These are phyloP conservation scores for Cerastoderma edule DNA, from an alignment of 2,888 invertebrate genomes.

Conservation along the genomic window DNA sequence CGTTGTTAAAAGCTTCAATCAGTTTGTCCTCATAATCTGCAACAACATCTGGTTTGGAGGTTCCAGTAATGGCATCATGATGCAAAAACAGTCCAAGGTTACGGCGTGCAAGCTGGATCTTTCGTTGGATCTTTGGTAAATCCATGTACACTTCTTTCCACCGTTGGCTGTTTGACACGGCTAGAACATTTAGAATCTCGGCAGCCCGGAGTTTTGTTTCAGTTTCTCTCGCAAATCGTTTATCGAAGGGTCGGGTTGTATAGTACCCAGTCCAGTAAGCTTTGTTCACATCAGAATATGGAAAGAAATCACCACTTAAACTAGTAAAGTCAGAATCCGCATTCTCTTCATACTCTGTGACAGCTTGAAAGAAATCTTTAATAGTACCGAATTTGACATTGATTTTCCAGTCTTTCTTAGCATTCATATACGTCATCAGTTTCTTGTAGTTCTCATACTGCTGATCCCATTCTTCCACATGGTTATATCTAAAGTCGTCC, in stretches of 20 bases:
- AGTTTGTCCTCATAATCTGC: slow-evolving; percentile 89
- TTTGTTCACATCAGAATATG: slow-evolving; percentile 93
- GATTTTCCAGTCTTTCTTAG: slow-evolving; percentile 87
- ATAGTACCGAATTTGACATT: slow-evolving; percentile 90
- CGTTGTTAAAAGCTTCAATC: slow-evolving; percentile 64
- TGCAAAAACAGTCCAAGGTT: slow-evolving; percentile 97
- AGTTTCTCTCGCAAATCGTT: slow-evolving; percentile 87
- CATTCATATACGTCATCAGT: slow-evolving; percentile 94
- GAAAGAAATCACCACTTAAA: slow-evolving; percentile 97
- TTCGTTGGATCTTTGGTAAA: slow-evolving; percentile 58
- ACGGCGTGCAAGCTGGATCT: slow-evolving; percentile 87
- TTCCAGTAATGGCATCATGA: slow-evolving; percentile 99
- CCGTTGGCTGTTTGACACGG: slow-evolving; percentile 64
- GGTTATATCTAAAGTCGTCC: slow-evolving; percentile 97
- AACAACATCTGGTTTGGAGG: slow-evolving; percentile 96
- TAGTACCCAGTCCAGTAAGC: slow-evolving; percentile 99
- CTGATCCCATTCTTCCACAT: slow-evolving; percentile 95
- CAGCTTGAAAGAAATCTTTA: slow-evolving; percentile 91
- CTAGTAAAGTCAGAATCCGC: slow-evolving; percentile 86
- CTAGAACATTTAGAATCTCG: slow-evolving; percentile 77
- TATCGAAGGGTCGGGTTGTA: slow-evolving; percentile 91
- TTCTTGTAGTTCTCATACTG: slow-evolving; percentile 96
- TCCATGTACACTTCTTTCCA: slow-evolving; percentile 62
- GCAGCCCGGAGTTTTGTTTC: slow-evolving; percentile 81
- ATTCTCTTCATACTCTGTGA: slow-evolving; percentile 27